phyloP scores from a whole-genome alignment of 2,888 invertebrate genomes.

The Oligia latruncula region DNA sequence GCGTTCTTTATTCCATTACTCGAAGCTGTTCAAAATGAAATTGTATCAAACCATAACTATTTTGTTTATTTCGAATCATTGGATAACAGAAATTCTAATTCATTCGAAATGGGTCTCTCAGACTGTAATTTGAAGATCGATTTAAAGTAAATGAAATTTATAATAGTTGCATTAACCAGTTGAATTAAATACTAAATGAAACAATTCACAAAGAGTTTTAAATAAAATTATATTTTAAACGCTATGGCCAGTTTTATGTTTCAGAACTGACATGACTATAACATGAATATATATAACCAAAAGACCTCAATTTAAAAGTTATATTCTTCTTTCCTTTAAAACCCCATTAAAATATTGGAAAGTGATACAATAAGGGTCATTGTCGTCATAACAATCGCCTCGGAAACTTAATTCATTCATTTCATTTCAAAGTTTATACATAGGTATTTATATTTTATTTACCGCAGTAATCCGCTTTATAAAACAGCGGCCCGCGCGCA shows the following conservation, averaged over 20 bases:
- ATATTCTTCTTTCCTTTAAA: background rate
- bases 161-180: background rate
- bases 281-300: background rate
- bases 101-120: background rate
- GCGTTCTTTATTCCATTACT: background rate
- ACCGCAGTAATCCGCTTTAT: conserved; percentile 56
- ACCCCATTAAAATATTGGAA: background rate
- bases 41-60: background rate
- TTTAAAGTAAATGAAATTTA: conserved; percentile 15
- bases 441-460: conserved; percentile 29
- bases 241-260: background rate
- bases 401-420: background rate
- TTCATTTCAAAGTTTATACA: conserved; percentile 5
- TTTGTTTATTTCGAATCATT: conserved; percentile 10
- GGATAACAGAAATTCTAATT: conserved; percentile 23
- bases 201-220: background rate
- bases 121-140: background rate
- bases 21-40: background rate
- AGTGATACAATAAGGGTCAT: background rate
- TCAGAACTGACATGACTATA: no score
- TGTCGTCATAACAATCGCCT: background rate
- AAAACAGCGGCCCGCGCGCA: conserved; percentile 63
- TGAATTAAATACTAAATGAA: background rate
- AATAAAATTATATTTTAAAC: background rate
- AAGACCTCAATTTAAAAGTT: background rate